Evolutionary conservation across 2,113 vertebrate genomes (phyloP), one percentile per base, ranked within the genome.

Genomic region (Nipponia nippon): DNA sequence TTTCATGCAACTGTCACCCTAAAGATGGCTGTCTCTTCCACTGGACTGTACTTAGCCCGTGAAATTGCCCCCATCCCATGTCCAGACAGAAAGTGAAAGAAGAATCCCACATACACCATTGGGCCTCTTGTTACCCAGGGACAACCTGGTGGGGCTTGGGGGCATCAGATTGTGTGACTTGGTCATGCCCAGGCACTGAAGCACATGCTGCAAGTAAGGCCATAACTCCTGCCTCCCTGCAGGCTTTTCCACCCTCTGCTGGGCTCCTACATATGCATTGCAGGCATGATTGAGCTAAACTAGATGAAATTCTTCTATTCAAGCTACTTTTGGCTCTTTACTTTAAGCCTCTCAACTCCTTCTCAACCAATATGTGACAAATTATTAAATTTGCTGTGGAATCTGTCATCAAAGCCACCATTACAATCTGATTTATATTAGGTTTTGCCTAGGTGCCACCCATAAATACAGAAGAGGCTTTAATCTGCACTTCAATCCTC

Each of bases 401-500:
- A 53, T 95, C 46, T 88, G n/a, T 76, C 88, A 88, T 14, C 52
- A 84, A 91, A 84, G 16, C 19, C 72, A 75, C 47, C 14, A 89
- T 25, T 52, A n/a, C 36, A 85, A 80, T 77, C 27, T 82, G 81
- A 91, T 95, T 93, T 95, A 55, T 85, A 52, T 59, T 70, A 61
- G 19, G 58, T 34, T 73, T 63, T 94, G 40, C 30, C 46, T 69
- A 84, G 16, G 32, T 96, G n/a, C 34, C 91, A 80, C 26, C 12
- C 47, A 50, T 77, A 97, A 97, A 93, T 87, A 96, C 46, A 79
- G 75, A 73, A 83, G 30, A 77, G 95, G 78, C 40, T 91, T 96
- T 73, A 90, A 93, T 88, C 82, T 81, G 25, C 52, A 93, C 84
- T 93, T 96, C 73, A 84, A 73, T 75, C 26, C 29, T 47, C 72